phyloP scores from a whole-genome alignment of 2,888 invertebrate genomes.

The Acanthococcus lagerstroemiae region DNA sequence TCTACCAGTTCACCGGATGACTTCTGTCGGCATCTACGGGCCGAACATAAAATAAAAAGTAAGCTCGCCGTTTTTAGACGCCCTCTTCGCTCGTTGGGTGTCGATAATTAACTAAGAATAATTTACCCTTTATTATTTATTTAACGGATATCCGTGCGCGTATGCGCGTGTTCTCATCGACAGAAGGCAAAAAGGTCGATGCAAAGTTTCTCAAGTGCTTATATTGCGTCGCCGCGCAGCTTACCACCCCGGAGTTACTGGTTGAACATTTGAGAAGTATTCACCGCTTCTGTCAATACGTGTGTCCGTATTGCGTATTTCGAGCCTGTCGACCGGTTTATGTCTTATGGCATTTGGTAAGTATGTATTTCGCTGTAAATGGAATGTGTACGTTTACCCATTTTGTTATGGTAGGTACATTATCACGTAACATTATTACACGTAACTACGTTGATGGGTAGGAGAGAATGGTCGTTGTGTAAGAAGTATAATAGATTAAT shows the following conservation, averaged over 20 bases:
- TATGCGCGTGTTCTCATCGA: no score
- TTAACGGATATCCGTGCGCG: no score
- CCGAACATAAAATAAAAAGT: neutral
- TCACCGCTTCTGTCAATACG: neutral
- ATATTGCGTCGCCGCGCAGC: neutral
- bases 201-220: neutral
- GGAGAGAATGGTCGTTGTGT: no score
- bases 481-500: no score
- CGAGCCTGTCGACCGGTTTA: conserved; percentile 14
- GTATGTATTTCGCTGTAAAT: no score
- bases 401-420: no score
- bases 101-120: no score
- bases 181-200: neutral
- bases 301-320: conserved; percentile 16
- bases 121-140: no score
- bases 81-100: no score
- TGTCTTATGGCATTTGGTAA: conserved; percentile 15
- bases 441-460: no score
- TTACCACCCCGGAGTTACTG: neutral
- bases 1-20: neutral
- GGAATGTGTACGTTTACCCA: no score
- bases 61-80: neutral
- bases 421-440: no score
- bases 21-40: neutral
- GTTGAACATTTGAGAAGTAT: conserved; percentile 4